Base-by-base conservation (phyloP, 1,140 invertebrate genomes). In the Nixonia krombeini region DNA sequence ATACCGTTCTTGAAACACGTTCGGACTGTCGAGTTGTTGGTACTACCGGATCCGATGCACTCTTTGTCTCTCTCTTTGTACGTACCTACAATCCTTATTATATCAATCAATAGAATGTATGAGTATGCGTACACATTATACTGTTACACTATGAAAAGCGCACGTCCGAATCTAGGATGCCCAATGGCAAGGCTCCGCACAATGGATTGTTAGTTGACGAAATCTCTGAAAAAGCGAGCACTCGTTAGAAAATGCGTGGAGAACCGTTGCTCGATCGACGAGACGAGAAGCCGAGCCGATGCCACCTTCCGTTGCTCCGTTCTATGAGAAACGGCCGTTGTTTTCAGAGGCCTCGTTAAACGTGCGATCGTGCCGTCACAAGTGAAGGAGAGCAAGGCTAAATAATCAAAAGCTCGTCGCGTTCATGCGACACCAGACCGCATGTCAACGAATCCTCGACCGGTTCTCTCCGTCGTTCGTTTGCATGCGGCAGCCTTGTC, bases 151-250 rank as follows among this genome's bases (percentile, higher is more conserved):
- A 72, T 68, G 66, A 73, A 65, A 76, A 72, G 64, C 69, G 71
- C 70, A 73, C 71, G 76, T 80, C 72, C 76, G 70, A 81, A 76
- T 76, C 75, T 78, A 79, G 72, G 72, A 76, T 79, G 72, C 77
- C 75, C 76, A 75, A 73, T 71, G 73, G 58, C 73, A 66, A 74
- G 74, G 71, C 58, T 78, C 57, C 28, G 59, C 56, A 52, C 6
- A n/a, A n/a, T 21, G 21, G 21, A 21, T 21, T 21, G 6, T 21
- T n/a, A n/a, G n/a, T n/a, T n/a, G n/a, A n/a, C n/a, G n/a, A n/a
- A n/a, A n/a, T n/a, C n/a, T n/a, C n/a, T n/a, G n/a, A n/a, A n/a
- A n/a, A n/a, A n/a, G n/a, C n/a, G n/a, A n/a, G n/a, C n/a, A n/a
- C n/a, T n/a, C n/a, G n/a, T n/a, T n/a, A n/a, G n/a, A n/a, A n/a